phyloP scores from a whole-genome alignment of 2,888 invertebrate genomes.

The Harpagoxenus sublaevis region DNA sequence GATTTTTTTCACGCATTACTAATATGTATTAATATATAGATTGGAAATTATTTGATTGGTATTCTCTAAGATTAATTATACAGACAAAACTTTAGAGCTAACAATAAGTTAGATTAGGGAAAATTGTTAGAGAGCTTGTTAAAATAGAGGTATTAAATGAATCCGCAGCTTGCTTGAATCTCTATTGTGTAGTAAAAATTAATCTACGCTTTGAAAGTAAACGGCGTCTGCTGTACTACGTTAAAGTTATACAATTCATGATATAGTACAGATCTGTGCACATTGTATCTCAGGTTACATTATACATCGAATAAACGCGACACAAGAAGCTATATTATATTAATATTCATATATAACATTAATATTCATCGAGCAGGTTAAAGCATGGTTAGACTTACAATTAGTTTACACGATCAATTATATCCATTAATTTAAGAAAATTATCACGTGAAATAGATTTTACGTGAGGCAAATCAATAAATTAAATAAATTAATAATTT shows the following conservation, averaged over 20 bases:
- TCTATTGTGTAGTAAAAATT: constrained; percentile 3
- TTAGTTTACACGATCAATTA: neutral
- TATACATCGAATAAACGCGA: neutral
- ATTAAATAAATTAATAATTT: neutral
- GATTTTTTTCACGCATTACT: neutral
- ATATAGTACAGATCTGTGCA: neutral
- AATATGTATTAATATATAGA: neutral
- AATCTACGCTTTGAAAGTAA: constrained; percentile 27
- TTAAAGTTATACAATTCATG: constrained; percentile 13
- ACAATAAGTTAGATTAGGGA: neutral
- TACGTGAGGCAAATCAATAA: neutral
- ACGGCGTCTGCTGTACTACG: neutral
- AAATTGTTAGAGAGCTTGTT: neutral
- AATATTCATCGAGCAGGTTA: neutral
- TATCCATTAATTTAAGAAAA: constrained; percentile 11
- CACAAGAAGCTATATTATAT: constrained; percentile 13
- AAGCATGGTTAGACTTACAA: neutral
- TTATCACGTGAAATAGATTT: neutral
- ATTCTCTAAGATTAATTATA: neutral
- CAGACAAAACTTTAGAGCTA: neutral
- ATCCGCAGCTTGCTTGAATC: neutral
- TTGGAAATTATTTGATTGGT: neutral
- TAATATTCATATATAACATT: constrained; percentile 24
- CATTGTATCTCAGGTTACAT: constrained; percentile 3
- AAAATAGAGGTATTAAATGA: neutral